Base-by-base conservation (phyloP, 2,888 invertebrate species). In the Bellardia pandia region DNA sequence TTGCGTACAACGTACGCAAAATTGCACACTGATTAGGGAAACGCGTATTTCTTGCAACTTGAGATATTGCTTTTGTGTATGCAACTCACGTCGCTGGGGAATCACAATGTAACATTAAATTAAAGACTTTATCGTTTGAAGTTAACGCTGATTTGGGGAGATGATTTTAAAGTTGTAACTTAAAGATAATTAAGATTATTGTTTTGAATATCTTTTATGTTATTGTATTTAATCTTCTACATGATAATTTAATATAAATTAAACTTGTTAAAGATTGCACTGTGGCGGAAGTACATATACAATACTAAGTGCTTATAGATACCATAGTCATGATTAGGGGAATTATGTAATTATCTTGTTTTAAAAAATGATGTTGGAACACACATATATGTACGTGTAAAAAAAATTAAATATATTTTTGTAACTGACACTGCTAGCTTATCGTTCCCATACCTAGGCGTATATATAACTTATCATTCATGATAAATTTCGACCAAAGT, bases 11-110 rank as follows among this genome's bases (percentile, higher is more conserved):
- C 81, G 45, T n/a, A 68, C 45, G 56, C 74, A 30, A 74, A 48
- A 58, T 58, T 68, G 13, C 48, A 23, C 30, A 42, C 77, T 71
- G 83, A 77, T 83, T 83, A 77, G 62, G 77, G 71, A 83, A 77
- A 83, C 64, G 53, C 42, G 60, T 53, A 45, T 53, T 33, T 69
- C 33, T 71, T 45, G 14, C 2, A 76, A 53, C 33, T 69, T 62
- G 40, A 69, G 37, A 42, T 60, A 51, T 33, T 42, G 33, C 13
- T 53, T 72, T 51, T 64, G 53, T 33, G 60, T 60, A 51, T 30
- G 23, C 51, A n/a, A 13, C 30, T 48, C n/a, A 37, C 16, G 33
- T 37, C 74, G 66, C 74, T 60, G 56, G 82, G 82, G 82, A 82
- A 62, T 69, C 5, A 68, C 69, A 69, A 76, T 82, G 69, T 76